Conservation (phyloP, 2,797 vertebrate genomes). For the Malurus leucopterus region DNA sequence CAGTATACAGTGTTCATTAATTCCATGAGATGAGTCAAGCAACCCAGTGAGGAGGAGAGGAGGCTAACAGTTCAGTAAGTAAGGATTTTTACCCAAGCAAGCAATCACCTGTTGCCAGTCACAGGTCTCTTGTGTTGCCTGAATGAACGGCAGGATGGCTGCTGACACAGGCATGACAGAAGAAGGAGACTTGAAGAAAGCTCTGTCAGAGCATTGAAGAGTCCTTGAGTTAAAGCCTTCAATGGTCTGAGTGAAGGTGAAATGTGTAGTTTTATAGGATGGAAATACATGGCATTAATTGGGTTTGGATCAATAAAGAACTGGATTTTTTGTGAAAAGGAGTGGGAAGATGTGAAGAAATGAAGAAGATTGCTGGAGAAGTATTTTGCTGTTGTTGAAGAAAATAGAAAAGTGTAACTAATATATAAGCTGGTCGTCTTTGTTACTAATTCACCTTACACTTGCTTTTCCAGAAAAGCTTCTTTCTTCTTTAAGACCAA, state of each 20-base stretch:
- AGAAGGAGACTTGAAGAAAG: background rate
- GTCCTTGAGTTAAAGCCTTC: background rate
- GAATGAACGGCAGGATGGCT: background rate
- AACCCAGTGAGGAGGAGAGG: background rate
- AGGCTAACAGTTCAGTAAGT: background rate
- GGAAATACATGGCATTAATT: background rate
- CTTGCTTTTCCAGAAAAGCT: background rate
- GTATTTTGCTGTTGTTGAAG: background rate
- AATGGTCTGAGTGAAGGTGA: background rate
- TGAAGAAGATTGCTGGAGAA: background rate
- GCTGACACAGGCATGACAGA: accelerated
- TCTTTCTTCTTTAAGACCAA: background rate
- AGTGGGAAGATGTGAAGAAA: background rate
- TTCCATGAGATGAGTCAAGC: background rate
- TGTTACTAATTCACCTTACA: background rate
- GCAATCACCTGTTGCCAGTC: accelerated
- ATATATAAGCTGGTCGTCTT: background rate
- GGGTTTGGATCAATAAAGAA: background rate
- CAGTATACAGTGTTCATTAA: background rate
- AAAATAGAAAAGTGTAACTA: background rate
- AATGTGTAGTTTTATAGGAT: background rate
- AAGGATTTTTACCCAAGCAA: background rate
- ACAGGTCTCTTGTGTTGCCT: background rate
- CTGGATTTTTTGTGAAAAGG: background rate
- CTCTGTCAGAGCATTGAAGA: background rate